phyloP scores from a whole-genome alignment of 2,113 vertebrate species.

The Myotis lucifugus region DNA sequence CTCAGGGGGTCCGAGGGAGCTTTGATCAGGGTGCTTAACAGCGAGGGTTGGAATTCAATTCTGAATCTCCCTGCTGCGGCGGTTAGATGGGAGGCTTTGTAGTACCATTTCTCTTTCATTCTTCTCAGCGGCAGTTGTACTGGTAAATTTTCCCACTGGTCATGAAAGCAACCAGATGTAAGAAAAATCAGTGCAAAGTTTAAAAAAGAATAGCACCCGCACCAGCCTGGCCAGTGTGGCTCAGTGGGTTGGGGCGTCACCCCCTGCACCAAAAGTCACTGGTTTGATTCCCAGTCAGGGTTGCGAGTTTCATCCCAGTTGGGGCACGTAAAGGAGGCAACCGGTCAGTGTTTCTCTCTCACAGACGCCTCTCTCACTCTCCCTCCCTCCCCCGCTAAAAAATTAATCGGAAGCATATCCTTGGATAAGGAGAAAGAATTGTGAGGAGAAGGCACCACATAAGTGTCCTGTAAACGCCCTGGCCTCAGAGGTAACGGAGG shows the following conservation, averaged over 20 bases:
- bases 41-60: constrained; percentile 56
- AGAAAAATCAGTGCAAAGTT: neutral
- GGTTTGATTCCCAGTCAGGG: neutral
- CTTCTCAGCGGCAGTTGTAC: constrained; percentile 50
- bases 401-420: too few relatives aligned
- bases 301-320: neutral
- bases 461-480: neutral
- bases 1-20: neutral
- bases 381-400: too few relatives aligned
- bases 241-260: neutral
- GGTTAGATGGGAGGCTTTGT: constrained; percentile 20
- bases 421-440: neutral
- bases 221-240: neutral
- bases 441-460: neutral
- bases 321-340: neutral
- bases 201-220: neutral
- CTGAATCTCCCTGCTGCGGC: constrained; percentile 48
- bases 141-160: neutral
- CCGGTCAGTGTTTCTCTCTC: too few relatives aligned
- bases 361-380: too few relatives aligned
- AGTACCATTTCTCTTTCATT: constrained; percentile 30
- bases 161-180: constrained; percentile 39
- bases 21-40: constrained; percentile 31
- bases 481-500: neutral
- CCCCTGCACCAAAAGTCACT: neutral